phyloP scores from a whole-genome alignment of 1,140 invertebrate genomes.

The Steinernema khuongi region DNA sequence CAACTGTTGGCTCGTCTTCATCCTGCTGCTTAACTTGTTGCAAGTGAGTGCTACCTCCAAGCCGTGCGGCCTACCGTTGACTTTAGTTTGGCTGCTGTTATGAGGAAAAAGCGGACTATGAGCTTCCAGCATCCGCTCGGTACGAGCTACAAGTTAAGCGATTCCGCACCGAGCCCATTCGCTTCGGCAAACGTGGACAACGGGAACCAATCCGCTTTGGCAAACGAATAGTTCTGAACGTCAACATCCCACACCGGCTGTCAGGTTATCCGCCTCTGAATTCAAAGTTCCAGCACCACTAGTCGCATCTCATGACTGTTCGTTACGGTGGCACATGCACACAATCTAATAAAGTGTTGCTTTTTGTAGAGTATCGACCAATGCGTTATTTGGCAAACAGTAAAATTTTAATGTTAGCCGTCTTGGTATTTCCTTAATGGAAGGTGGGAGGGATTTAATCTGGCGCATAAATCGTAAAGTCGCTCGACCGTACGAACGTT shows the following conservation, averaged over 20 bases:
- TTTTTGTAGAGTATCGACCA: not conserved
- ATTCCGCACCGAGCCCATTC: slow-evolving; percentile 48
- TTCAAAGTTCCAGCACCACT: not conserved
- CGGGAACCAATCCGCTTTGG: slow-evolving; percentile 33
- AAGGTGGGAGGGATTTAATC: slow-evolving; percentile 14
- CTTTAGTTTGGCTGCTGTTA: not conserved
- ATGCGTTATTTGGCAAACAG: not conserved
- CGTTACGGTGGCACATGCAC: not conserved
- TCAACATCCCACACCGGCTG: not conserved
- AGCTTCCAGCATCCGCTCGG: not conserved
- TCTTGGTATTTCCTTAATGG: not conserved
- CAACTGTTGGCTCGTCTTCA: not conserved
- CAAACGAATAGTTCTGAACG: slow-evolving; percentile 19
- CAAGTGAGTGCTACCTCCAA: not conserved
- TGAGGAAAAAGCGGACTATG: not conserved
- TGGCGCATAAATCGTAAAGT: slow-evolving; percentile 7
- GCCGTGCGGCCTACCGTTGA: not conserved
- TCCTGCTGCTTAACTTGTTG: not conserved
- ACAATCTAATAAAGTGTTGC: slow-evolving; percentile 12
- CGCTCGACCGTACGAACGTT: slow-evolving; percentile 4
- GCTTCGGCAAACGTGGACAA: slow-evolving; percentile 45
- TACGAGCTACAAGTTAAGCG: slow-evolving; percentile 22
- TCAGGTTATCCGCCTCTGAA: not conserved
- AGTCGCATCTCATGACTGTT: not conserved
- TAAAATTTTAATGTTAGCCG: not conserved